phyloP scores from a whole-genome alignment of 2,797 vertebrate species.

The Rhinoraja longicauda region DNA sequence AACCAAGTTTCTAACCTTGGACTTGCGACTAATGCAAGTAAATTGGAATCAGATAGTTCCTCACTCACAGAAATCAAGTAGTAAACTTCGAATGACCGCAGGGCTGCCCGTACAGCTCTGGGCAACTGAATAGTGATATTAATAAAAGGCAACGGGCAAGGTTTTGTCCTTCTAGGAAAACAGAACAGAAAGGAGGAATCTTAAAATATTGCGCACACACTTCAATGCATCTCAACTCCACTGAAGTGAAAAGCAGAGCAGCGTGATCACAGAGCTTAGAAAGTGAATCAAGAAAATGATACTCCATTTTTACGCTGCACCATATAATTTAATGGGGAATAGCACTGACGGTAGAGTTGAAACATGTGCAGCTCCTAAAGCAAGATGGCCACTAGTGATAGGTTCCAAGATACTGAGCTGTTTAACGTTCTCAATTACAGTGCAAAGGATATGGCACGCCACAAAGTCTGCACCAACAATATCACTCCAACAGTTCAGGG shows the following conservation, averaged over 20 bases:
- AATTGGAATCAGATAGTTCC: background rate
- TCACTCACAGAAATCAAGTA: background rate
- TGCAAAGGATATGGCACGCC: background rate
- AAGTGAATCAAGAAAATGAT: background rate
- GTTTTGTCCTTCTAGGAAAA: background rate
- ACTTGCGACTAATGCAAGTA: background rate
- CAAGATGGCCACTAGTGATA: background rate
- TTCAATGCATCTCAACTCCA: background rate
- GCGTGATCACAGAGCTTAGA: background rate
- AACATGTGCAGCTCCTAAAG: background rate
- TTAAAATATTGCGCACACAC: background rate
- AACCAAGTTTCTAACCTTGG: background rate
- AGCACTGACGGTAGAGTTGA: background rate
- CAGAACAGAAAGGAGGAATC: background rate
- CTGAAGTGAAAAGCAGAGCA: background rate
- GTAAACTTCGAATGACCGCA: too few species aligned
- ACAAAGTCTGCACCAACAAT: slow-evolving; percentile 1
- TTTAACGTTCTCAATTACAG: slow-evolving; percentile 26
- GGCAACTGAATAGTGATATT: background rate
- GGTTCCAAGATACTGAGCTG: background rate
- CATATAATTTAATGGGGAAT: background rate
- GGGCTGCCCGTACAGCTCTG: background rate
- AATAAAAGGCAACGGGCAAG: background rate
- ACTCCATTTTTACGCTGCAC: background rate
- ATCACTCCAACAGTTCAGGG: background rate